These are phyloP conservation scores for Petrocephalus zakoni DNA, from an alignment of 2,113 vertebrate species.

Conservation along the genomic window DNA sequence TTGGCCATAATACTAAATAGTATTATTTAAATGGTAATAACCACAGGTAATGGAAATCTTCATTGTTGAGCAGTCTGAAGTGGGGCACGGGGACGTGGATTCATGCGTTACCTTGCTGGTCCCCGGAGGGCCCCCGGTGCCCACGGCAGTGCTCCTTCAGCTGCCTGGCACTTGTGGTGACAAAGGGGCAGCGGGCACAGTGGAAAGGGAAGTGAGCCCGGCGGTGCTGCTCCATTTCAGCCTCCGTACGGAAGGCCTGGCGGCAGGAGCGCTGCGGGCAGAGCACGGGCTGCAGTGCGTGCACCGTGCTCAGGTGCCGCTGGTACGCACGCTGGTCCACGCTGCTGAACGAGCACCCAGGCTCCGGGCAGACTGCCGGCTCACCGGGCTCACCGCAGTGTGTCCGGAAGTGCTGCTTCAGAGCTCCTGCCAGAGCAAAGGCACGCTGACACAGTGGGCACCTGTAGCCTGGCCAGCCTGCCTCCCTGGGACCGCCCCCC, in stretches of 20 bases:
- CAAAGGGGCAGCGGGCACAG: slow-evolving; percentile 64
- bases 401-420: slow-evolving; percentile 69
- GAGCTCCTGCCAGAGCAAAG: slow-evolving; percentile 50
- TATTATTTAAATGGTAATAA: background rate
- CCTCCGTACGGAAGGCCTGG: slow-evolving; percentile 55
- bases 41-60: background rate
- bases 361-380: slow-evolving; percentile 56
- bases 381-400: slow-evolving; percentile 34
- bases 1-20: background rate
- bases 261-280: slow-evolving; percentile 64
- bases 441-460: slow-evolving; percentile 61
- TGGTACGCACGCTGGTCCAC: slow-evolving; percentile 57
- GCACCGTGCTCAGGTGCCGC: slow-evolving; percentile 53
- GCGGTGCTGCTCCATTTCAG: slow-evolving; percentile 67
- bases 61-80: background rate
- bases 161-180: slow-evolving; percentile 61
- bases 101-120: background rate
- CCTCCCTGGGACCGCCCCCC: background rate
- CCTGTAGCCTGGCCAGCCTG: slow-evolving; percentile 22
- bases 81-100: background rate
- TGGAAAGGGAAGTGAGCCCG: slow-evolving; percentile 70
- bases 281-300: slow-evolving; percentile 50
- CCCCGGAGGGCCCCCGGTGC: slow-evolving; percentile 17
- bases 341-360: slow-evolving; percentile 55
- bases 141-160: slow-evolving; percentile 61